Percentiles rank a stretch among this genome's conserved stretches.
Evolutionary conservation across 2,888 invertebrate species (phyloP).

Genomic region (Smittia aterrima): DNA sequence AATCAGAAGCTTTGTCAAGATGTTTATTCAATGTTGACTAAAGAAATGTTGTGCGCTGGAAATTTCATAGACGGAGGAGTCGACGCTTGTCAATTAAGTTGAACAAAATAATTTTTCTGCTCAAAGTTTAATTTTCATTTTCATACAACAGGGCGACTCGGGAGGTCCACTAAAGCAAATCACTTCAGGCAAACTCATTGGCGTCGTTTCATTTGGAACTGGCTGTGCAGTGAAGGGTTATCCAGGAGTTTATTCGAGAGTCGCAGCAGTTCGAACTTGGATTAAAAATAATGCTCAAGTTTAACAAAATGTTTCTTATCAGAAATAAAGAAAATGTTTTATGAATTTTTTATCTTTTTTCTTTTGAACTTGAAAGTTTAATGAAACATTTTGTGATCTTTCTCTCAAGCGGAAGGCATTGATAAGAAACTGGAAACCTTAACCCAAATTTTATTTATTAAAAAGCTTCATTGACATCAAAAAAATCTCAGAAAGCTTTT

Average conservation of each 20-base stretch:
- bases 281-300: slow-evolving; percentile 24
- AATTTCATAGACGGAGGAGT: slow-evolving; percentile 48
- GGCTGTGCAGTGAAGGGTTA: slow-evolving; percentile 49
- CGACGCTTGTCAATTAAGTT: too few relatives aligned
- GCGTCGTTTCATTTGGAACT: slow-evolving; percentile 52
- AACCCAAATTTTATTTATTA: too few relatives aligned
- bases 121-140: too few relatives aligned
- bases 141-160: slow-evolving; percentile 49
- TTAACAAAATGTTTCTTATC: neutral
- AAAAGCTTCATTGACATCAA: too few relatives aligned
- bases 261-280: slow-evolving; percentile 41
- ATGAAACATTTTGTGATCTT: too few relatives aligned
- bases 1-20: slow-evolving; percentile 46
- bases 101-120: too few relatives aligned
- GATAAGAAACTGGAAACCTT: too few relatives aligned
- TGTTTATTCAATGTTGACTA: slow-evolving; percentile 47
- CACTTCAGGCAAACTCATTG: slow-evolving; percentile 46
- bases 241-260: slow-evolving; percentile 46
- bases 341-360: too few relatives aligned
- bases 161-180: slow-evolving; percentile 50
- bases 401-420: too few relatives aligned
- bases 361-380: too few relatives aligned
- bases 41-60: slow-evolving; percentile 50
- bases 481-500: too few relatives aligned
- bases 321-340: neutral